Evolutionary conservation across 2,888 invertebrate species (phyloP).

Genomic region (Melieria picta): DNA sequence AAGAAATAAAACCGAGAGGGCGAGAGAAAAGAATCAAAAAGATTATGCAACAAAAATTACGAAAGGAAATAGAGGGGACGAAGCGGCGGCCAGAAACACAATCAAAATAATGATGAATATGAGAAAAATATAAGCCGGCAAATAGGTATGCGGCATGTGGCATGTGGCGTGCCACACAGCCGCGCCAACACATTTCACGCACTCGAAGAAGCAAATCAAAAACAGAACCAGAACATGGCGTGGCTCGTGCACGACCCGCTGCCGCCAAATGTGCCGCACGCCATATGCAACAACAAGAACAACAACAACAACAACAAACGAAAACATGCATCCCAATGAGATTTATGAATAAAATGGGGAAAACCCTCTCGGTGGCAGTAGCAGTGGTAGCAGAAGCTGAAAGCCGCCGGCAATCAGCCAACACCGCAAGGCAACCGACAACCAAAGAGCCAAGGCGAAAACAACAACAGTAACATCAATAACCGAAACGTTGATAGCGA

Average conservation of each 20-base stretch:
- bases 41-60: slow-evolving; percentile 10
- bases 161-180: too few relatives aligned
- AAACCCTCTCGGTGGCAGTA: background rate
- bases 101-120: slow-evolving; percentile 10
- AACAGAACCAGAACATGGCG: slow-evolving; percentile 17
- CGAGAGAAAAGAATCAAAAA: slow-evolving; percentile 8
- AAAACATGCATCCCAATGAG: slow-evolving; percentile 13
- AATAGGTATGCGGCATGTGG: background rate
- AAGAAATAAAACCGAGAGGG: background rate
- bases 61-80: too few relatives aligned
- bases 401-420: too few relatives aligned
- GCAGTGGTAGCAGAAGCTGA: background rate
- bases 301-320: slow-evolving; percentile 10
- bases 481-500: too few relatives aligned
- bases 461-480: too few relatives aligned
- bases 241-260: too few relatives aligned
- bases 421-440: too few relatives aligned
- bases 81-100: background rate
- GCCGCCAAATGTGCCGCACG: background rate
- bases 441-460: too few relatives aligned
- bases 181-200: background rate
- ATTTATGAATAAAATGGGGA: background rate
- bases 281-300: slow-evolving; percentile 23
- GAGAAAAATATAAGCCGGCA: background rate
- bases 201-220: background rate